Evolutionary conservation across 2,888 invertebrate genomes (phyloP).

Genomic region (Trachelus stipa): DNA sequence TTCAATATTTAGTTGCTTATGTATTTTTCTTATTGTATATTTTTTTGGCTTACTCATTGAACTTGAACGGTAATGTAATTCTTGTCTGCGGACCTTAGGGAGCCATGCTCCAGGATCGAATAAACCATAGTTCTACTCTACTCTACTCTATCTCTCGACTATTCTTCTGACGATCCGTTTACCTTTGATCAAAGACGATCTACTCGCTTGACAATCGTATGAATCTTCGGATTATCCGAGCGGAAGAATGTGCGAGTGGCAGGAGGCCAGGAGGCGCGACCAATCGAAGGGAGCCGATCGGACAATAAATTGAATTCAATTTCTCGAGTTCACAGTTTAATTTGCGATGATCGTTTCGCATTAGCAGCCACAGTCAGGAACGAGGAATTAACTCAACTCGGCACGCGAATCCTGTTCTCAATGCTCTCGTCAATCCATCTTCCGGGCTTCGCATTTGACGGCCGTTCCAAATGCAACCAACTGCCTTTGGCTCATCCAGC

Average conservation of each 20-base stretch:
- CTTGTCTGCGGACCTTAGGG: too few species aligned
- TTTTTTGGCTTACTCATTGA: too few species aligned
- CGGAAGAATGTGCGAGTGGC: neutral
- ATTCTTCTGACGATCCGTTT: neutral
- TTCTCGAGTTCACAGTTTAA: constrained; percentile 43
- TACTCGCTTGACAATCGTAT: too few species aligned
- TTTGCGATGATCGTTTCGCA: constrained; percentile 50
- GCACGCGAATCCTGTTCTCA: constrained; percentile 58
- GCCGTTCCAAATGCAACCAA: constrained; percentile 61
- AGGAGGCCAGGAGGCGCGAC: too few species aligned
- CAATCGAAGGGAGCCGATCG: too few species aligned
- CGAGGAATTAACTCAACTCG: constrained; percentile 37
- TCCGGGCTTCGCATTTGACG: constrained; percentile 57
- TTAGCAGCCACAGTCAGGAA: constrained; percentile 31
- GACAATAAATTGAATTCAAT: too few species aligned
- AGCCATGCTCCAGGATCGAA: too few species aligned
- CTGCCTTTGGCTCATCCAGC: constrained; percentile 33
- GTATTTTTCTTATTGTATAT: too few species aligned
- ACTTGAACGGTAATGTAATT: too few species aligned
- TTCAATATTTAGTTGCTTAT: too few species aligned
- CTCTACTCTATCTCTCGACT: neutral
- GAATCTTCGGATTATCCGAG: neutral
- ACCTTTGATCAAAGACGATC: too few species aligned
- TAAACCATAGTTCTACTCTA: too few species aligned
- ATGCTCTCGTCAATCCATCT: constrained; percentile 61